A percentile compares a stretch with the other conserved stretches of the same genome.
Evolutionary conservation across 2,888 invertebrate species (phyloP).

Genomic region (Philereme transversata): DNA sequence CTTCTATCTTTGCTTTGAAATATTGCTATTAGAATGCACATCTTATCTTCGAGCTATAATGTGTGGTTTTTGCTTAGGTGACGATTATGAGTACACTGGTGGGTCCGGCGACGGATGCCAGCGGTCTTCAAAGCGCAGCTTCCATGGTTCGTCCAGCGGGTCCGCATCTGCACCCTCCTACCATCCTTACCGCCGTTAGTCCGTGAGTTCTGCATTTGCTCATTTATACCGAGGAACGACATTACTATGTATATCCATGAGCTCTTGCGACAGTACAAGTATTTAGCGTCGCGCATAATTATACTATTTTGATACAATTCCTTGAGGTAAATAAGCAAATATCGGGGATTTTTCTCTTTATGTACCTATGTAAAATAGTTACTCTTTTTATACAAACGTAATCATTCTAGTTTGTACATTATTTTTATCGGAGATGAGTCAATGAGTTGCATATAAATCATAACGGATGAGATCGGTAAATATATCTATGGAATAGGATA

Average conservation of each 20-base stretch:
- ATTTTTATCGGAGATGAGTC: slow-evolving; percentile 61
- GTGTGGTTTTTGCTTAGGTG: slow-evolving; percentile 53
- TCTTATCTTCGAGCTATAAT: too few relatives aligned
- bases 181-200: slow-evolving; percentile 79
- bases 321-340: slow-evolving; percentile 45
- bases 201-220: slow-evolving; percentile 40
- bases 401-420: slow-evolving; percentile 78
- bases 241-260: slow-evolving; percentile 6
- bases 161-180: slow-evolving; percentile 74
- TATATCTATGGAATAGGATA: slow-evolving; percentile 21
- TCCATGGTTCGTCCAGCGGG: slow-evolving; percentile 67
- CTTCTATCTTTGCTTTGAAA: slow-evolving; percentile 36
- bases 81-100: slow-evolving; percentile 79
- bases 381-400: slow-evolving; percentile 69
- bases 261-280: not conserved
- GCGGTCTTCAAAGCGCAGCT: slow-evolving; percentile 72
- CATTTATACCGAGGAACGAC: slow-evolving; percentile 17
- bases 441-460: slow-evolving; percentile 48
- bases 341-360: slow-evolving; percentile 54
- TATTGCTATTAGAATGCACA: not conserved
- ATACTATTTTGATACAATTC: slow-evolving; percentile 9
- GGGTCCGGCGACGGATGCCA: slow-evolving; percentile 80
- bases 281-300: not conserved
- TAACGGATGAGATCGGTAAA: slow-evolving; percentile 26
- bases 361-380: slow-evolving; percentile 66